Evolutionary conservation across 2,888 invertebrate species (phyloP), one percentile per base, ranked within the genome.

Genomic region (Drosophila parthenogenetica): DNA sequence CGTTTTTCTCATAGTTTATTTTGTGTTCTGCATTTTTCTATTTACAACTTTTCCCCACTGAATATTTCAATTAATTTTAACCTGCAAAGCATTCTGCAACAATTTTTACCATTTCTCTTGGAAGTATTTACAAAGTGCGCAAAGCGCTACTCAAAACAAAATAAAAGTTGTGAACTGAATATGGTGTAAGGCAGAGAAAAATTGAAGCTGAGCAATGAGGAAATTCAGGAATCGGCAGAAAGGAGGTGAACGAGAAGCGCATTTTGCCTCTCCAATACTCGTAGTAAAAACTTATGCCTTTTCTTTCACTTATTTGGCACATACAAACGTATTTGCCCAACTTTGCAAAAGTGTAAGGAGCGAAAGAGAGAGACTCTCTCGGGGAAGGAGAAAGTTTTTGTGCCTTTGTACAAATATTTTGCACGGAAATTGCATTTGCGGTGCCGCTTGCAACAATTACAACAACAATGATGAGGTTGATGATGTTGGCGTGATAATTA

Each of bases 361-460:
- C 0, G 35, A 13, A 35, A 35, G 25, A 25, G 25, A 5, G 25
- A 25, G 19, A 29, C 3, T 11, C 19, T 17, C 14, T 8, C 22
- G 19, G 39, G 55, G 40, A 39, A 51, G 51, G 53, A 51, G 40
- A 53, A 81, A 72, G 72, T 75, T 83, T 78, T 45, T 57, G 37
- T 63, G 55, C 62, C 65, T 84, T 82, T 87, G 69, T 81, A 69
- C 40, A 82, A 82, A 87, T 84, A 72, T 84, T 81, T 80, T 80
- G 74, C 67, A 74, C 69, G 70, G 72, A 87, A 82, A 77, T 84
- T 86, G 87, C 80, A 82, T 73, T 86, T 83, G 83, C 51, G 73
- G 76, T 78, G 64, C 61, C 29, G 50, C 14, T 68, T 62, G 61
- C 63, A 65, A 65, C 68, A 76, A 39, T 73, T 65, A 73, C 73